phyloP scores from a whole-genome alignment of 1,140 invertebrate genomes.

The Macrobrachium nipponense region DNA sequence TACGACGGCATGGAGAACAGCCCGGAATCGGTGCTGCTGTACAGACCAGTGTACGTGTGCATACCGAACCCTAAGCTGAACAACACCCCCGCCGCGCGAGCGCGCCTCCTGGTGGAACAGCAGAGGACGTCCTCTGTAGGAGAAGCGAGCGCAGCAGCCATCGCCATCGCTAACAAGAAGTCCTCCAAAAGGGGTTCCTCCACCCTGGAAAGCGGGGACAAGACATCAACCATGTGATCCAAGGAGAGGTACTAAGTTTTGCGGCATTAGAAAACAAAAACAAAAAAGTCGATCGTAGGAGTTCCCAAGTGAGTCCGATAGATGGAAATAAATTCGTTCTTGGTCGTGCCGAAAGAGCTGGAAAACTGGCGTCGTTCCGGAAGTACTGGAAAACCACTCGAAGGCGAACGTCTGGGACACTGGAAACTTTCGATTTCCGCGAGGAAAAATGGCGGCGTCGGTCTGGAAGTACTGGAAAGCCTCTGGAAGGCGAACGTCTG shows the following conservation, averaged over 20 bases:
- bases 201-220: background rate
- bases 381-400: too few relatives aligned
- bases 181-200: background rate
- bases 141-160: background rate
- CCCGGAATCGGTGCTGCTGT: slow-evolving; percentile 72
- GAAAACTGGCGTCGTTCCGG: too few relatives aligned
- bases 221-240: slow-evolving; percentile 50
- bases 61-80: slow-evolving; percentile 66
- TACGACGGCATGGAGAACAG: slow-evolving; percentile 78
- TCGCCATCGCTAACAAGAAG: background rate
- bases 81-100: slow-evolving; percentile 37
- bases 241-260: background rate
- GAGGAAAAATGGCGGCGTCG: too few relatives aligned
- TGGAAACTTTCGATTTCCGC: too few relatives aligned
- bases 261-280: background rate
- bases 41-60: slow-evolving; percentile 78
- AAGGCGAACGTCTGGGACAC: too few relatives aligned
- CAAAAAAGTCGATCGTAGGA: background rate
- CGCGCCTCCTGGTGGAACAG: slow-evolving; percentile 25
- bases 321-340: background rate
- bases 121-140: background rate
- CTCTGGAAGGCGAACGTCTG: too few relatives aligned
- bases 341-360: background rate
- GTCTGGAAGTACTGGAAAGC: too few relatives aligned
- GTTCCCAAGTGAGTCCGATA: background rate